Evolutionary conservation across 2,797 vertebrate species (phyloP).

Genomic region (Periophthalmus magnuspinnatus): DNA sequence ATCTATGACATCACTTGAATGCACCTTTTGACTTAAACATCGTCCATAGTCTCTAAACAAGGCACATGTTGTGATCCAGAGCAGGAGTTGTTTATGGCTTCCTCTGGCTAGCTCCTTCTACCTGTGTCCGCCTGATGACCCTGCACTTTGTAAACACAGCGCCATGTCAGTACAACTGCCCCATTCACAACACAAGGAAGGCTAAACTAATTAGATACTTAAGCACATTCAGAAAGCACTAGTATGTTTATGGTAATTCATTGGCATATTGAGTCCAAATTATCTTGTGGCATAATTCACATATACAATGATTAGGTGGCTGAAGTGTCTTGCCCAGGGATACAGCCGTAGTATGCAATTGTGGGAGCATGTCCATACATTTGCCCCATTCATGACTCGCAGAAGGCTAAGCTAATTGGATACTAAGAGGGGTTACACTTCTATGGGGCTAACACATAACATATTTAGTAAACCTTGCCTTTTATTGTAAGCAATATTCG

Average conservation of each 20-base stretch:
- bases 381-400: conserved; percentile 49
- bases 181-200: conserved; percentile 50
- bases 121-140: conserved; percentile 69
- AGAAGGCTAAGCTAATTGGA: conserved; percentile 26
- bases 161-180: conserved; percentile 41
- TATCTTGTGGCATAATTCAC: too few relatives aligned
- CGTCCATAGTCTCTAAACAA: conserved; percentile 26
- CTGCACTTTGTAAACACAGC: conserved; percentile 58
- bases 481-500: too few relatives aligned
- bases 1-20: neutral
- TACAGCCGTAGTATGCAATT: too few relatives aligned
- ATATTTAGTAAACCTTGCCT: too few relatives aligned
- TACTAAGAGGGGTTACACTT: neutral
- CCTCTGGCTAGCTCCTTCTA: conserved; percentile 51
- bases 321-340: too few relatives aligned
- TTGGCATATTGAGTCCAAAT: neutral
- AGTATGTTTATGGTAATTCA: conserved; percentile 20
- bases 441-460: too few relatives aligned
- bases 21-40: neutral
- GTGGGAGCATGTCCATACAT: conserved; percentile 24
- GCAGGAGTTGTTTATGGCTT: conserved; percentile 55
- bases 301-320: too few relatives aligned
- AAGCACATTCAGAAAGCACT: conserved; percentile 3
- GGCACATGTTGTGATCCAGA: conserved; percentile 48
- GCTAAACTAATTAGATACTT: conserved; percentile 21